Evolutionary conservation across 2,797 vertebrate species (phyloP).

Genomic region (Pampus argenteus): DNA sequence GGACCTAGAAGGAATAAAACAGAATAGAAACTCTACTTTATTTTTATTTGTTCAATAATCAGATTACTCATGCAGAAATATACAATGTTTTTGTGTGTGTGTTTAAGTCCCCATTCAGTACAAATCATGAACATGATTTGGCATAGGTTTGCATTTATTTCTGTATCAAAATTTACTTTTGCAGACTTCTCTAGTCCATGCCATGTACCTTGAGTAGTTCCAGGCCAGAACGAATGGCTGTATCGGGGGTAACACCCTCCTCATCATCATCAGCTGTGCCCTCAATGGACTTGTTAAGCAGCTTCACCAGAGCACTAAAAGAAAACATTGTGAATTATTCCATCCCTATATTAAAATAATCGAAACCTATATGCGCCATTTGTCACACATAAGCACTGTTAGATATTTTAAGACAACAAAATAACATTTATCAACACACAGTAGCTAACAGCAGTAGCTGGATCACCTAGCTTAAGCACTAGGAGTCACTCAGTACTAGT

Average conservation of each 20-base stretch:
- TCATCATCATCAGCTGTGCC: constrained; percentile 98
- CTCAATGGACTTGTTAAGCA: constrained; percentile 98
- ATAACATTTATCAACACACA: not conserved
- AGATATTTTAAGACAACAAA: not conserved
- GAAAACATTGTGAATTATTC: not conserved
- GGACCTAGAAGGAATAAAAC: constrained; percentile 84
- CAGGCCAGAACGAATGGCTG: constrained; percentile 97
- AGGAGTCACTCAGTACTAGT: not conserved
- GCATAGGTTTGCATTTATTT: not conserved
- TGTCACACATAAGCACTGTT: not conserved
- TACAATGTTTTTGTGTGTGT: not conserved
- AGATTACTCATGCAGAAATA: not conserved
- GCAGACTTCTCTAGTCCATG: not conserved
- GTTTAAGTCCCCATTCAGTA: not conserved
- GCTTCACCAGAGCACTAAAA: constrained; percentile 94
- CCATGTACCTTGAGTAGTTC: constrained; percentile 95
- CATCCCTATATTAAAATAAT: not conserved
- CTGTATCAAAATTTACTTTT: not conserved
- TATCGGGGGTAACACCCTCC: constrained; percentile 97
- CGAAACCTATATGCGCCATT: not conserved
- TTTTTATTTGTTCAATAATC: not conserved
- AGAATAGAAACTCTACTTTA: not conserved
- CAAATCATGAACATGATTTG: not conserved
- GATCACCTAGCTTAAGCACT: not conserved
- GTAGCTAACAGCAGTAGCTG: not conserved